phyloP scores from a whole-genome alignment of 2,888 invertebrate species.

The Cosmia pyralina region DNA sequence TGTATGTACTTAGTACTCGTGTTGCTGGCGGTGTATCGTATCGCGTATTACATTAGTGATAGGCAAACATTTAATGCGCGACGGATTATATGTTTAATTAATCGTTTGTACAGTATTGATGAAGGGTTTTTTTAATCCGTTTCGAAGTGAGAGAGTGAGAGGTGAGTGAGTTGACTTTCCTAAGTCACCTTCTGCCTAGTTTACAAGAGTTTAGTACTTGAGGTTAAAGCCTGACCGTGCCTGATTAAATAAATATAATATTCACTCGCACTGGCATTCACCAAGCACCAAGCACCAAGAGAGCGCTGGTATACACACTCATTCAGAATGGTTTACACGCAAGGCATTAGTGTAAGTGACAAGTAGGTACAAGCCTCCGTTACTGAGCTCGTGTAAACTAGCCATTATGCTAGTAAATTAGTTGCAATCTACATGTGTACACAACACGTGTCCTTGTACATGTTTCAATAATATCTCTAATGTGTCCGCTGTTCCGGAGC shows the following conservation, averaged over 20 bases:
- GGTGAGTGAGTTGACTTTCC: too few species aligned
- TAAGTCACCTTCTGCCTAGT: neutral
- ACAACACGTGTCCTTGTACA: neutral
- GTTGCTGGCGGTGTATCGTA: neutral
- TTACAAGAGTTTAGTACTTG: neutral
- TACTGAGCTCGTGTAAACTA: too few species aligned
- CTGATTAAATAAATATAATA: neutral
- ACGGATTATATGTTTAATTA: neutral
- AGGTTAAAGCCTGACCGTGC: too few species aligned
- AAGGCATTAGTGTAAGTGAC: too few species aligned
- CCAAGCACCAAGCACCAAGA: too few species aligned
- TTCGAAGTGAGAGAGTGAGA: neutral
- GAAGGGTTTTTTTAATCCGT: neutral
- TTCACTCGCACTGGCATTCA: too few species aligned
- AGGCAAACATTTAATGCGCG: neutral
- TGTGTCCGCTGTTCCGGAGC: neutral
- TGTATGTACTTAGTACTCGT: neutral
- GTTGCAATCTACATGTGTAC: neutral
- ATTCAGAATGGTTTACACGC: too few species aligned
- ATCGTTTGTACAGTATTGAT: neutral
- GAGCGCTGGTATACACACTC: too few species aligned
- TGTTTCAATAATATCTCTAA: constrained; percentile 9
- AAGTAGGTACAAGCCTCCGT: too few species aligned
- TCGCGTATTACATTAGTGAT: neutral
- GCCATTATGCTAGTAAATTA: too few species aligned